Evolutionary conservation across 2,113 vertebrate genomes (phyloP).

Genomic region (Albula glossodonta): DNA sequence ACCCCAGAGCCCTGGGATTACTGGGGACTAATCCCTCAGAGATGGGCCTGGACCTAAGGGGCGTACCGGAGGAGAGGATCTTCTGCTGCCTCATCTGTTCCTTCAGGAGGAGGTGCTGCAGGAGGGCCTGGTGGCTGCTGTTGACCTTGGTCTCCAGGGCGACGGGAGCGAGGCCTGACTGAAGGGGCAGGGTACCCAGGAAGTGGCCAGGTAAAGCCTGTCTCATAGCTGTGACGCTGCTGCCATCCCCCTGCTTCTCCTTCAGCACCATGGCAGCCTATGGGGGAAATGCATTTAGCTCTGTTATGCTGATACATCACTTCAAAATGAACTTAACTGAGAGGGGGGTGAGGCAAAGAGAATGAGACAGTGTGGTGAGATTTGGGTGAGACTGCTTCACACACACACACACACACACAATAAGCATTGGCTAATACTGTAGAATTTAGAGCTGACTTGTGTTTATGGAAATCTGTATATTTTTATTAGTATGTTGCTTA

Average conservation of each 20-base stretch:
- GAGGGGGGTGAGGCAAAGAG: slow-evolving; percentile 55
- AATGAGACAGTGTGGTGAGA: neutral
- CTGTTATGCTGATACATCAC: no score
- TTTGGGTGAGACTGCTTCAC: neutral
- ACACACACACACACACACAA: no score
- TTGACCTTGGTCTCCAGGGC: slow-evolving; percentile 86
- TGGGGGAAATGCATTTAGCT: slow-evolving; percentile 1
- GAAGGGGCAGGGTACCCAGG: slow-evolving; percentile 69
- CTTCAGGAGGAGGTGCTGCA: slow-evolving; percentile 93
- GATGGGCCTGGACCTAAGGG: neutral
- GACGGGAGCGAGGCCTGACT: slow-evolving; percentile 65
- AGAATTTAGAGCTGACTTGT: no score
- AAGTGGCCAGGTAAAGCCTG: slow-evolving; percentile 83
- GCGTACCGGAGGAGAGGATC: slow-evolving; percentile 85
- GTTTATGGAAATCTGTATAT: neutral
- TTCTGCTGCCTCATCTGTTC: slow-evolving; percentile 96
- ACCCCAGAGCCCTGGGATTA: neutral
- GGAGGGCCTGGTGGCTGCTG: slow-evolving; percentile 94
- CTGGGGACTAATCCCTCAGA: neutral
- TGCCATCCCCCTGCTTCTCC: slow-evolving; percentile 79
- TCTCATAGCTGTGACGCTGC: slow-evolving; percentile 66
- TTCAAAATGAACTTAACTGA: neutral
- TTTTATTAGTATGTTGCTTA: neutral
- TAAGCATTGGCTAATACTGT: no score
- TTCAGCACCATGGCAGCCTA: slow-evolving; percentile 85